Evolutionary conservation across 2,888 invertebrate species (phyloP), one percentile per base, ranked within the genome.

Genomic region (Spodoptera littoralis): DNA sequence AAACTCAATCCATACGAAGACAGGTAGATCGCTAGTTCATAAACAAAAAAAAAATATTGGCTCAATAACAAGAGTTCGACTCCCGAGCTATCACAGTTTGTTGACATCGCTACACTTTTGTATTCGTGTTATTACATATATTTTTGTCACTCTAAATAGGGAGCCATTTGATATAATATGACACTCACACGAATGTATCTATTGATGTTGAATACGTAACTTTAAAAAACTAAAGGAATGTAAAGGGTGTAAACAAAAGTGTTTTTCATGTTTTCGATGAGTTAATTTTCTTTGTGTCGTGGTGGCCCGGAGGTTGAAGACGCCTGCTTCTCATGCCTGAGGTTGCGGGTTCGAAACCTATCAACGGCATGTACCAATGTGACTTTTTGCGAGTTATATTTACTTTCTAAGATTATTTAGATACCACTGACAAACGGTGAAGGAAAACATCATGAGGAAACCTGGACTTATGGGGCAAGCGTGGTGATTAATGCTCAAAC

Each of bases 61-160:
- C 77, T 76, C 59, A 8, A 30, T 30, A 11, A 53, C 65, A 53
- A 63, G 48, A 51, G 27, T 11, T 52, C 12, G 4, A 57, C 80
- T 77, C 74, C 61, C 57, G 69, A 11, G 3, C 72, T 72, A 65
- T 36, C 47, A 47, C 49, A 61, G 75, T 80, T 78, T 78, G 80
- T 77, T 78, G 78, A 78, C 78, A 78, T 75, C 80, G 45, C 63
- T 56, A 71, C 30, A 58, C 54, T 62, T 64, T 63, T 73, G 74
- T 80, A 62, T 66, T 59, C 48, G 51, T 67, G 48, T 67, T 79
- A 62, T 68, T 66, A 67, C 36, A 9, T 68, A 67, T 66, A 77
- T 70, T 67, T 65, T 53, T 56, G 77, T 65, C 62, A 55, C 36
- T 60, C 70, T 77, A 73, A 67, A 73, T 66, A 52, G 67, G 18